Conservation (phyloP, 2,797 vertebrate species). For the Neosilurus hyrtlii region DNA sequence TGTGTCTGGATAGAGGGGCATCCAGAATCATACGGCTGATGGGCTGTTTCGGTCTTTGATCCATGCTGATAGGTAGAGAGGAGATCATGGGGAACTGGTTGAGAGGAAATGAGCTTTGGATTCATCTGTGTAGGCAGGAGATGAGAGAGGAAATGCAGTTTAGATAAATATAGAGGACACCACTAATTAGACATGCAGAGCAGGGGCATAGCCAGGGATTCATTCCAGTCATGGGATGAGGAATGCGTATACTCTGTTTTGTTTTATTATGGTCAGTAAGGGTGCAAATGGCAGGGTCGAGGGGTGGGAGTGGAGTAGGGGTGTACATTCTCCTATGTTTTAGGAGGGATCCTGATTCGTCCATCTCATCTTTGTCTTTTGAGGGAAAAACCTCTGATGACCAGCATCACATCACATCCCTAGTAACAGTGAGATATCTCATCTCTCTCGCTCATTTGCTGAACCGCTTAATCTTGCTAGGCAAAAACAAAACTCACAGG, state of each 20-base stretch:
- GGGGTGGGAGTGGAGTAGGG: too few relatives aligned
- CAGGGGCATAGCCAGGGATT: not conserved
- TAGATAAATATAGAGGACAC: slow-evolving; percentile 8
- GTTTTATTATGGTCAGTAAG: not conserved
- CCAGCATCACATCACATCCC: too few relatives aligned
- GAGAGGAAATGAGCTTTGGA: not conserved
- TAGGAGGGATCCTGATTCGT: too few relatives aligned
- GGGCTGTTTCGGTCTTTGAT: slow-evolving; percentile 7
- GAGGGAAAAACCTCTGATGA: too few relatives aligned
- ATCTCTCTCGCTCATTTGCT: too few relatives aligned
- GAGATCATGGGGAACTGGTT: not conserved
- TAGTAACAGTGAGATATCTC: too few relatives aligned
- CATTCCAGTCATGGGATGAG: not conserved
- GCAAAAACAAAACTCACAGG: too few relatives aligned
- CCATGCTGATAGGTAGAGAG: not conserved
- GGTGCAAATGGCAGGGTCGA: too few relatives aligned
- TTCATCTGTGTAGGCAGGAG: not conserved
- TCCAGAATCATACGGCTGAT: not conserved
- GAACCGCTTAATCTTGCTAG: too few relatives aligned
- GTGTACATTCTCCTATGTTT: too few relatives aligned
- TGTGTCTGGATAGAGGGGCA: slow-evolving; percentile 27
- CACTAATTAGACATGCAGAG: not conserved
- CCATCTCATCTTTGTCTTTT: too few relatives aligned
- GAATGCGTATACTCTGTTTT: not conserved
- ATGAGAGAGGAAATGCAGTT: not conserved